Evolutionary conservation across 2,888 invertebrate species (phyloP), one percentile per base, ranked within the genome.

Genomic region (Philaethria dido): DNA sequence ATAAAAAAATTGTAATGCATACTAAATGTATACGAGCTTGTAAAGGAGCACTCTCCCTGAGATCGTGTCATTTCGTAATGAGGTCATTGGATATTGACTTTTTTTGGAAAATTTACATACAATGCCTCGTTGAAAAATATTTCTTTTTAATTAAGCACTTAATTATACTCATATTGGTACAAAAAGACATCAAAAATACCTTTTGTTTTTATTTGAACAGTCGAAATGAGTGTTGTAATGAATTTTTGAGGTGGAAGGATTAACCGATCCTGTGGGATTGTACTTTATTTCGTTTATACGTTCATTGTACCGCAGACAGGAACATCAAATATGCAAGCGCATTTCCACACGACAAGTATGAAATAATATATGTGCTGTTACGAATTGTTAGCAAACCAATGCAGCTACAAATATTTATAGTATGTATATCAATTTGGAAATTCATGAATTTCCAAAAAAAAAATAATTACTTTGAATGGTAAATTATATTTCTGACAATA

Each of bases 281-380:
- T 66, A 59, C 62, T 61, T 66, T 61, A 66, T 69, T 61, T 48
- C 48, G 63, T 59, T 66, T 63, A 54, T 64, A 39, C 42, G 33
- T 59, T 59, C 45, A 63, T 68, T 68, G 52, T 63, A 62, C 64
- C 52, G 64, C 62, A 54, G 55, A 64, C 71, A 54, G 63, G 42
- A 50, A 42, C 59, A 69, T 71, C 33, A 64, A 69, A 66, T 69
- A 69, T 71, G 71, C 64, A 71, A 57, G 22, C 16, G 36, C 22
- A 45, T 18, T 36, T 42, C 47, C 33, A 59, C 36, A 39, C 22
- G 57, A 64, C 64, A 59, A 59, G 39, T 57, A 39, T 48, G 29
- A 59, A 64, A 64, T 39, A 50, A 48, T 42, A 16, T 45, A 60
- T 60, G 13, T 45, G 8, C 13, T 55, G 5, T 55, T 55, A 39